Base-by-base conservation (phyloP, 1,140 invertebrate species). In the Oncopeltus fasciatus region DNA sequence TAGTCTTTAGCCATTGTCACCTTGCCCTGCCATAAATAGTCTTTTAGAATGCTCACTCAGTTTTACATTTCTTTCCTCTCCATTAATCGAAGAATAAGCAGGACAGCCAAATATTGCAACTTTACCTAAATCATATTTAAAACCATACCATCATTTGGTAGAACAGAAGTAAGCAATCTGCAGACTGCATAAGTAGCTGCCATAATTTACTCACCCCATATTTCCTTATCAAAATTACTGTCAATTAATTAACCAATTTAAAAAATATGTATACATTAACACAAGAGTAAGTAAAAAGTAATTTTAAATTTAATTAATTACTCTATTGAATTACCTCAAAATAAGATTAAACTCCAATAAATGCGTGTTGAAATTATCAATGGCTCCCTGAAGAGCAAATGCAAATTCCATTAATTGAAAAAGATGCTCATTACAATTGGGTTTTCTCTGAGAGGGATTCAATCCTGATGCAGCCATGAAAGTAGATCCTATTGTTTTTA, bases 401-500 rank as follows among this genome's bases (percentile, higher is more conserved):
- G 88, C 88, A 70, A 95, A 96, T 67, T 94, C 88, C 78, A 95
- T 82, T 0, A 95, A 72, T 24, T 90, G 85, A 70, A 85, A 87
- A 1, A 96, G 76, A 72, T 96, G 92, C 44, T 85, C 81, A 43
- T 66, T 58, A 21, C 49, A 53, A 26, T 62, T 57, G 1, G 28
- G 20, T 49, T 64, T 44, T 5, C 62, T 20, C 18, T 62, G 29
- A 2, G 46, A 64, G 0, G 88, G 86, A 75, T 95, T 92, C 16
- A 98, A 73, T 0, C 95, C 95, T 62, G 91, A 93, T 0, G 95
- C 95, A 1, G 93, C 94, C 95, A 98, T 98, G 67, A 95, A 97
- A 0, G 93, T 95, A 65, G 89, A 89, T 2, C 94, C 95, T 63
- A 98, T 98, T 0, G 95, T 98, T 72, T 98, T 98, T 63, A 98